Evolutionary conservation across 2,888 invertebrate genomes (phyloP), one percentile per base, ranked within the genome.

Genomic region (Atrina japonica): DNA sequence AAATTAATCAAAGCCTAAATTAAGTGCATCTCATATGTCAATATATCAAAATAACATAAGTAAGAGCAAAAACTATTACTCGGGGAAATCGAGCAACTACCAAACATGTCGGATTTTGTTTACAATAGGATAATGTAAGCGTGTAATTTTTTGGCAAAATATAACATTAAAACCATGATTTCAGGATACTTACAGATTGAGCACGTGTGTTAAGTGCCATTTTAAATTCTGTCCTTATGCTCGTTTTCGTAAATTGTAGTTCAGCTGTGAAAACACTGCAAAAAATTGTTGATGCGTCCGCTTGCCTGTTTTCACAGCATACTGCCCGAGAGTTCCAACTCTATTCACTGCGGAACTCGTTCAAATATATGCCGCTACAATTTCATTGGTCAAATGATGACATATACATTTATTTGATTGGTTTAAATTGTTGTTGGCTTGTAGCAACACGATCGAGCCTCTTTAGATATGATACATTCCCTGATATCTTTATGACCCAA

Each of bases 341-440:
- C 65, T 76, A 64, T 71, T 82, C 69, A 29, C 67, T 74, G 78
- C 80, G 75, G 77, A 69, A 73, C 71, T 69, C 67, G 78, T 84
- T 77, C 81, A 81, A 84, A 81, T 70, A 72, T 63, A 66, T 77
- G 80, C 82, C 81, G 81, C 76, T 70, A 50, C 27, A 25, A 61
- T 71, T 64, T 77, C 67, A 84, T 84, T 84, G 83, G 84, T 45
- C 66, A 21, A 68, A 56, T 40, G 11, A 11, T 27, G 49, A 60
- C 56, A 77, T 78, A 68, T 80, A 83, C 82, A 82, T 72, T 66
- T 66, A 66, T 71, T 49, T 81, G 71, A 83, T 84, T 84, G 84
- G 84, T 50, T 58, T 59, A 50, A 43, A 29, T 25, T 30, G 49
- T 49, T 63, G 49, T 50, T 52, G 21, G 52, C 63, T 63, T 63